Evolutionary conservation across 2,113 vertebrate genomes (phyloP), one percentile per base, ranked within the genome.

Genomic region (Oplegnathus fasciatus): DNA sequence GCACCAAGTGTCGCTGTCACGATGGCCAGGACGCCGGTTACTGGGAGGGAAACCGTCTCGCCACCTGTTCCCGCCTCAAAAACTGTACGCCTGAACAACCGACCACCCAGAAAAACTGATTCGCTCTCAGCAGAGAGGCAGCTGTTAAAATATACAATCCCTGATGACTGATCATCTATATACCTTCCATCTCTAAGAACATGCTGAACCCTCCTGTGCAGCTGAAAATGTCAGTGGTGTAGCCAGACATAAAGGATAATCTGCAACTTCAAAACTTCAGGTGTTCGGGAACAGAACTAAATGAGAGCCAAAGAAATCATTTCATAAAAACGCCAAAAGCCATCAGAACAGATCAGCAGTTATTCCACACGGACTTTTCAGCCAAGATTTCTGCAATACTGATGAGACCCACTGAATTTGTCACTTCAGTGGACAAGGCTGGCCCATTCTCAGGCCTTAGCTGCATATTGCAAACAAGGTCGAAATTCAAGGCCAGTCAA

Each of bases 21-120:
- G 96, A 96, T 0, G 95, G 96, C 20, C 95, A 96, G 83, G 96
- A 97, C 7, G 96, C 94, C 0, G 95, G 96, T 52, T 97, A 97
- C 89, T 97, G 96, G 96, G 96, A 97, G 87, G 96, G 96, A 62
- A 96, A 97, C 91, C 95, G 95, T 0, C 86, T 97, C 24, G 96
- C 96, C 72, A 95, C 92, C 77, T 97, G 96, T 67, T 94, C 95
- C 80, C 95, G 88, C 42, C 81, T 96, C 26, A 93, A 81, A 26
- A 94, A 95, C 91, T 97, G 96, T 76, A 85, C 77, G 1, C 86
- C 89, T 2, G 89, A 92, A n/a, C 82, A 90, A n/a, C 60, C 58
- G 0, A 74, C 85, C 11, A 34, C 37, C 28, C 83, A 90, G 67
- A 71, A 88, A 62, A 90, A 93, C 66, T 93, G 80, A 94, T 78